These are phyloP conservation scores for Lasioglossum vierecki DNA, from an alignment of 2,888 invertebrate species.

Conservation along the genomic window DNA sequence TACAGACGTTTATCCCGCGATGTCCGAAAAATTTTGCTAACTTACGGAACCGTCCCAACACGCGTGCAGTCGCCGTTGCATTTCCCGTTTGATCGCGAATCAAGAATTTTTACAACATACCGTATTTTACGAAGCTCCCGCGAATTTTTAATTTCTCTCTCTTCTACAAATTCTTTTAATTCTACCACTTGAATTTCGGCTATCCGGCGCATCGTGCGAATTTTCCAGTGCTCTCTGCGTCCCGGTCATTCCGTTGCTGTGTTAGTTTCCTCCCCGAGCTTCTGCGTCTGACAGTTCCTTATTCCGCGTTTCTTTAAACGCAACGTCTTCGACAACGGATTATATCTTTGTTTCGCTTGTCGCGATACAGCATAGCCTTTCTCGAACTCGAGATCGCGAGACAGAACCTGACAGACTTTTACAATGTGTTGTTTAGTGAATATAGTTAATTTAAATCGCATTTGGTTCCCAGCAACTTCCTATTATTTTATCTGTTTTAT, in stretches of 20 bases:
- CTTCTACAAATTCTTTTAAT: not conserved
- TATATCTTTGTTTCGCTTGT: not conserved
- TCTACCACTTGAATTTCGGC: not conserved
- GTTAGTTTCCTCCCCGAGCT: not conserved
- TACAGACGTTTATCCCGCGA: not conserved
- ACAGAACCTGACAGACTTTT: not conserved
- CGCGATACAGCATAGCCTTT: not conserved
- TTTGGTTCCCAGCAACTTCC: not conserved
- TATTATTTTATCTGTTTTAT: not conserved
- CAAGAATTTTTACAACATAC: not conserved
- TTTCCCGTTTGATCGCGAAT: not conserved
- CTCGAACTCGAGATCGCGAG: not conserved
- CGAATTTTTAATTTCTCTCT: not conserved
- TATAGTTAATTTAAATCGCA: not conserved
- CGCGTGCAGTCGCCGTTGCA: not conserved
- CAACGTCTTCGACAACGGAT: not conserved
- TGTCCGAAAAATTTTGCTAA: not conserved
- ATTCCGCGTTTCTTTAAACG: not conserved
- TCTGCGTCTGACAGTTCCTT: constrained; percentile 3
- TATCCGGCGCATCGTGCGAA: not conserved
- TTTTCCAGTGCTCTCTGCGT: not conserved
- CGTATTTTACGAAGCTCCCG: not conserved
- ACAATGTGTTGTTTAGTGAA: not conserved
- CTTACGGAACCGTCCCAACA: not conserved
- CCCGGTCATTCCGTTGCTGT: not conserved